phyloP scores from a whole-genome alignment of 1,140 invertebrate genomes.

The Zaprionus ornatus region DNA sequence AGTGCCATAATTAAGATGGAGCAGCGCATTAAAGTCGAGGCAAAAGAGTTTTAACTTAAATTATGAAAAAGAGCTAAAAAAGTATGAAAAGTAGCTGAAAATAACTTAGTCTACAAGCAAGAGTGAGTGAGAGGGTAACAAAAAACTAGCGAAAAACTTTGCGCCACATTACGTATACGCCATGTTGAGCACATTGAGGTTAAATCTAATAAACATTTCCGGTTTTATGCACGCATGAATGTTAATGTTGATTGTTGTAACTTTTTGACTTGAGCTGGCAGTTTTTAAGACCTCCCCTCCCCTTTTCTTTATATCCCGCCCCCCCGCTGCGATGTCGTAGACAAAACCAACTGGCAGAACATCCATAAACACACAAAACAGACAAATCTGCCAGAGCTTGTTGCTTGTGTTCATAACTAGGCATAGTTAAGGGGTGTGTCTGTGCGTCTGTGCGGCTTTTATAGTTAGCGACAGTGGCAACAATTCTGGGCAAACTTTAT shows the following conservation, averaged over 20 bases:
- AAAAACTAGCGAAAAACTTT: constrained; percentile 10
- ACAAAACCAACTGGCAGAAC: constrained; percentile 40
- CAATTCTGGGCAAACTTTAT: constrained; percentile 65
- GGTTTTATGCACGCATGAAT: constrained; percentile 71
- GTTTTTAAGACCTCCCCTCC: constrained; percentile 19
- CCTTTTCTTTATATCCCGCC: not conserved
- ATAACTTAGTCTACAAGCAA: not conserved
- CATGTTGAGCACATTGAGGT: constrained; percentile 53
- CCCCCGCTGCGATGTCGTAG: not conserved
- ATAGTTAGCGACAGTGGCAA: constrained; percentile 53
- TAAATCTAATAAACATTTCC: constrained; percentile 72
- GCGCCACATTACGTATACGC: constrained; percentile 41
- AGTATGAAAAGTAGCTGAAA: constrained; percentile 3
- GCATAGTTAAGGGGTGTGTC: constrained; percentile 37
- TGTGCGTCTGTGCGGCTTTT: constrained; percentile 43
- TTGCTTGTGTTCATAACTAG: constrained; percentile 51
- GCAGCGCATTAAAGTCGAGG: not conserved
- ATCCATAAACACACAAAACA: constrained; percentile 36
- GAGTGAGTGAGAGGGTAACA: constrained; percentile 15
- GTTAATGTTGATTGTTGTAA: constrained; percentile 69
- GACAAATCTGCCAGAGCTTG: constrained; percentile 43
- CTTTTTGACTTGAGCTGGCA: constrained; percentile 60
- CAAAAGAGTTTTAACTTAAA: not conserved
- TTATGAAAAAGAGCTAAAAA: not conserved
- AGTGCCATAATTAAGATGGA: constrained; percentile 13